Evolutionary conservation across 1,140 invertebrate species (phyloP).

Genomic region (Drosophila guanche): DNA sequence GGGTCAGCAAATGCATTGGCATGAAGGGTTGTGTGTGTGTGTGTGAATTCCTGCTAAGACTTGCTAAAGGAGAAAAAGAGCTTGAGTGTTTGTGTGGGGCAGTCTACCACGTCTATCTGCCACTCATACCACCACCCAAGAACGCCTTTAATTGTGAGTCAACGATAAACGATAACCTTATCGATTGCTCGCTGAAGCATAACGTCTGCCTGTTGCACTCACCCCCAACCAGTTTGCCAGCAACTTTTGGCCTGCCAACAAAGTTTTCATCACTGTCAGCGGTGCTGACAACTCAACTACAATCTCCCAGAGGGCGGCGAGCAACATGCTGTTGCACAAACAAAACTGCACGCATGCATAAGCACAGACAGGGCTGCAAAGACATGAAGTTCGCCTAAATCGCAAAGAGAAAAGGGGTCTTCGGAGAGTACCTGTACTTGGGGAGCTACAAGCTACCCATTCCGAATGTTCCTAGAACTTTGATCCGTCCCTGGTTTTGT

Average conservation of each 20-base stretch:
- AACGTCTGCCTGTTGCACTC: background rate
- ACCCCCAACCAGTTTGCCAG: constrained; percentile 35
- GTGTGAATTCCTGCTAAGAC: constrained; percentile 6
- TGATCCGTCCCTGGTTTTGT: constrained; percentile 8
- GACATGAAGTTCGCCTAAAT: too few species aligned
- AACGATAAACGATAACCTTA: constrained; percentile 21
- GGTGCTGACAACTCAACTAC: constrained; percentile 66
- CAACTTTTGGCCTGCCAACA: constrained; percentile 59
- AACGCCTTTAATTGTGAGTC: too few species aligned
- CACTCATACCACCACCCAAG: background rate
- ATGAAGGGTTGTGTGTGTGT: background rate
- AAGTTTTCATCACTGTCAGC: constrained; percentile 78
- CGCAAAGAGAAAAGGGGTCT: too few species aligned
- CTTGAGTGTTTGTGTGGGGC: background rate
- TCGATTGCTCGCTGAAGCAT: constrained; percentile 25
- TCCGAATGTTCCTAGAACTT: too few species aligned
- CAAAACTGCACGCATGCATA: constrained; percentile 28
- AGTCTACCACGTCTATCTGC: background rate
- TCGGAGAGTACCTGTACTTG: too few species aligned
- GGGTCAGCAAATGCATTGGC: constrained; percentile 49
- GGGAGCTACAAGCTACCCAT: too few species aligned
- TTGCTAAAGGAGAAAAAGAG: background rate
- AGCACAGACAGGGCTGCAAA: constrained; percentile 6
- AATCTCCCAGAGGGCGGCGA: constrained; percentile 22
- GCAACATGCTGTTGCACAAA: constrained; percentile 28